Evolutionary conservation across 2,113 vertebrate genomes (phyloP).

Genomic region (Butastur rufipennis): DNA sequence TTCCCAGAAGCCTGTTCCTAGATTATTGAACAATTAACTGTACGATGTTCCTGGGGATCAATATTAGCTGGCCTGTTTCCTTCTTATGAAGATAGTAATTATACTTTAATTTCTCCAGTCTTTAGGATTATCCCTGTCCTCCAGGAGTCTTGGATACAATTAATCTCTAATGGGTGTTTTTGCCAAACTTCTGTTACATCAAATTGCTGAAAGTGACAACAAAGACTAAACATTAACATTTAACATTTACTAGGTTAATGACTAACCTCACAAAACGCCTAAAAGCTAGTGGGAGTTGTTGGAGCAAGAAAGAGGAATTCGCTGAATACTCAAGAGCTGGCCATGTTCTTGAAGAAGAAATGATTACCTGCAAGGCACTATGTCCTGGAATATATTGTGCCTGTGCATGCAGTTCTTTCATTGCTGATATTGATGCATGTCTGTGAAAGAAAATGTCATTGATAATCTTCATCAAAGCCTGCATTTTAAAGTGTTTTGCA

Average conservation of each 20-base stretch:
- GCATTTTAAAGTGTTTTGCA: background rate
- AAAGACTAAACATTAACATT: background rate
- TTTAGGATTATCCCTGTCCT: background rate
- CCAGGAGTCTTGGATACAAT: background rate
- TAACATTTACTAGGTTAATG: background rate
- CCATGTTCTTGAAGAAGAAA: background rate
- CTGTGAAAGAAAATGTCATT: background rate
- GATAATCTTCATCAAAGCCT: background rate
- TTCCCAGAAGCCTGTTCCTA: background rate
- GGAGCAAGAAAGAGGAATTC: background rate
- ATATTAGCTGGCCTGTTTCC: background rate
- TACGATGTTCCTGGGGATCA: background rate
- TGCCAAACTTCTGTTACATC: background rate
- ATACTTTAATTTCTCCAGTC: background rate
- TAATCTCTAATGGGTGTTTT: background rate
- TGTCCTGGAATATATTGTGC: background rate
- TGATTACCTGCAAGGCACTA: background rate
- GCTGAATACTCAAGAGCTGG: background rate
- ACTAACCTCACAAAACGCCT: background rate
- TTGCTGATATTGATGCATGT: background rate
- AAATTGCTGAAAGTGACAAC: background rate
- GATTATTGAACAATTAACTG: background rate
- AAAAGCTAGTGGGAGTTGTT: background rate
- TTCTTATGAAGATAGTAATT: background rate
- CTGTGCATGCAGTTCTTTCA: background rate